A percentile compares a stretch with the other conserved stretches of the same genome.
Conservation (phyloP, 1,140 invertebrate genomes). For the Agrypnia vestita region DNA sequence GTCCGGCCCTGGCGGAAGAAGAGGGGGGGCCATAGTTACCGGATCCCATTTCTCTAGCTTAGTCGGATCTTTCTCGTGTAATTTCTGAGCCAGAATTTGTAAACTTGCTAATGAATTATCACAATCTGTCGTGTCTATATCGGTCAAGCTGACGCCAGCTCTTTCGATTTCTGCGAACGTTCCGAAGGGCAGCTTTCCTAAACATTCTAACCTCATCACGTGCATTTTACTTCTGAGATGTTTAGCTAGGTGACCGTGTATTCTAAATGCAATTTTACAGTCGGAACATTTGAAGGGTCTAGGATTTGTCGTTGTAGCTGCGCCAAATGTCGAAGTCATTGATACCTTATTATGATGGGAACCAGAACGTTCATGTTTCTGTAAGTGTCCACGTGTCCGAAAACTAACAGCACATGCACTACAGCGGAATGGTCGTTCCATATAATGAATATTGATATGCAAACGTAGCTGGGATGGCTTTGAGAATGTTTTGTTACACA, state of each 20-base stretch:
- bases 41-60: conserved; percentile 79
- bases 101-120: conserved; percentile 91
- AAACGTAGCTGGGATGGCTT: conserved; percentile 91
- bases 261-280: conserved; percentile 96
- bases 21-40: conserved; percentile 59
- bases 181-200: conserved; percentile 95
- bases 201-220: conserved; percentile 94
- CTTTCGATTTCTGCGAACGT: conserved; percentile 96
- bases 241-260: conserved; percentile 96
- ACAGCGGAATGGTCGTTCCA: conserved; percentile 93
- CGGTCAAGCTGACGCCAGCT: conserved; percentile 90
- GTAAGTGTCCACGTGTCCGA: conserved; percentile 91
- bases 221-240: conserved; percentile 98
- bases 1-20: conserved; percentile 64
- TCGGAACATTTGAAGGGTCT: conserved; percentile 95
- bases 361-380: conserved; percentile 92
- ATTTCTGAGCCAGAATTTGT: conserved; percentile 84
- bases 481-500: conserved; percentile 93
- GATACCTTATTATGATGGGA: conserved; percentile 93
- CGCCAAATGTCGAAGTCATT: conserved; percentile 90
- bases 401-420: conserved; percentile 93
- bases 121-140: conserved; percentile 95
- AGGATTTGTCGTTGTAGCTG: conserved; percentile 90
- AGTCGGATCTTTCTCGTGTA: conserved; percentile 87
- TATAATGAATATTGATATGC: conserved; percentile 97